These are phyloP conservation scores for Eupristina koningsbergeri DNA, from an alignment of 1,140 invertebrate genomes.

Conservation along the genomic window DNA sequence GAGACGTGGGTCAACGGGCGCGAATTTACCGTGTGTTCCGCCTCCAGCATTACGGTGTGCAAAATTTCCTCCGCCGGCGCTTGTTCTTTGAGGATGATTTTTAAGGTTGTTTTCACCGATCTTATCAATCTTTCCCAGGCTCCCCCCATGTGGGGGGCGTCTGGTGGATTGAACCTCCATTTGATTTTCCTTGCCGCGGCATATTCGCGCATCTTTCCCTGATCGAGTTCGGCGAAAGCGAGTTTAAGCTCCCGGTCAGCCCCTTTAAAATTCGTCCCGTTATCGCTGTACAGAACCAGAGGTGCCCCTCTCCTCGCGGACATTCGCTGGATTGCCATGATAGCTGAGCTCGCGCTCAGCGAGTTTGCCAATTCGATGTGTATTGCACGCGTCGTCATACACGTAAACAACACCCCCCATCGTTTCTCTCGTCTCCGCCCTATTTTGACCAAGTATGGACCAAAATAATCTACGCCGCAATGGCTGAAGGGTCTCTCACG, in stretches of 20 bases:
- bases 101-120: neutral
- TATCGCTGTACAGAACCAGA: conserved; percentile 53
- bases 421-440: conserved; percentile 16
- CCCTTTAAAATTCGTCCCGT: conserved; percentile 24
- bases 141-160: no score
- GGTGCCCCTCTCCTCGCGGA: no score
- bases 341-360: conserved; percentile 27
- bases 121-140: no score
- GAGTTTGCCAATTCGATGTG: conserved; percentile 52
- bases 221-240: conserved; percentile 14
- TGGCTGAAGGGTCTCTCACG: neutral
- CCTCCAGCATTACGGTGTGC: conserved; percentile 6
- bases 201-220: neutral
- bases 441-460: conserved; percentile 10
- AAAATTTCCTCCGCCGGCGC: no score
- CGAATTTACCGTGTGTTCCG: conserved; percentile 44
- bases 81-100: neutral
- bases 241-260: no score
- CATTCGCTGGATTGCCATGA: neutral
- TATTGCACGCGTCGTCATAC: conserved; percentile 32
- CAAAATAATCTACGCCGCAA: conserved; percentile 16
- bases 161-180: no score
- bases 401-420: conserved; percentile 31
- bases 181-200: neutral
- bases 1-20: conserved; percentile 44